Evolutionary conservation across 64 coral and sea anemone species (phyloP), one percentile per base, ranked within the genome.

Genomic region (Actinia tenebrosa): DNA sequence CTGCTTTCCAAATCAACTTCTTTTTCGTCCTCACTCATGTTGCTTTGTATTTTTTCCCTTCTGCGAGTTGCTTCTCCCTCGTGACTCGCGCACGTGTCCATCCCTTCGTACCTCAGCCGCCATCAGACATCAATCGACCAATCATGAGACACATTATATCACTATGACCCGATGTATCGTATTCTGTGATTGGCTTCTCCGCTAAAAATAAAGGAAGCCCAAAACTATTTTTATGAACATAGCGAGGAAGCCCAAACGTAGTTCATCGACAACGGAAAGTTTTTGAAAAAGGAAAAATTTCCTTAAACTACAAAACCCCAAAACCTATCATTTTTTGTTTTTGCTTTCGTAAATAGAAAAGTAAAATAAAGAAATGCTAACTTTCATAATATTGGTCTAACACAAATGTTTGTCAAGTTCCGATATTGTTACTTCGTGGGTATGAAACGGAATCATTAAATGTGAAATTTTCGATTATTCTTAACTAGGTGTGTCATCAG

Each of bases 11-110:
- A 88, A 78, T 99, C 97, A 5, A 99, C 90, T 75, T 99, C 93
- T 64, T 99, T 95, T 60, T 99, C 97, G 71, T 99, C 97, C 54
- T 95, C 93, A 87, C 93, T 99, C 93, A 99, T 95, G 59, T 62
- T 87, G 56, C 62, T 92, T 92, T 87, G 42, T 61, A 64, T 63
- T 69, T 86, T 58, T 63, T 72, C 83, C 25, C 88, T 85, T 42
- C 91, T 93, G 87, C 94, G 89, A 86, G 79, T 64, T 82, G 79
- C 85, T 79, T 56, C 83, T 90, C 66, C 91, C 94, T 96, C 94
- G 94, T 96, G 94, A 96, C 91, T 91, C 80, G 22, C 91, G 94
- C 94, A 96, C 94, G 94, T 96, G 94, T 96, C 87, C 90, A 87
- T 16, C 53, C 56, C 64, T 80, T 44, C 71, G 85, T 37, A 37